phyloP scores from a whole-genome alignment of 1,140 invertebrate genomes.

The Sipha flava region DNA sequence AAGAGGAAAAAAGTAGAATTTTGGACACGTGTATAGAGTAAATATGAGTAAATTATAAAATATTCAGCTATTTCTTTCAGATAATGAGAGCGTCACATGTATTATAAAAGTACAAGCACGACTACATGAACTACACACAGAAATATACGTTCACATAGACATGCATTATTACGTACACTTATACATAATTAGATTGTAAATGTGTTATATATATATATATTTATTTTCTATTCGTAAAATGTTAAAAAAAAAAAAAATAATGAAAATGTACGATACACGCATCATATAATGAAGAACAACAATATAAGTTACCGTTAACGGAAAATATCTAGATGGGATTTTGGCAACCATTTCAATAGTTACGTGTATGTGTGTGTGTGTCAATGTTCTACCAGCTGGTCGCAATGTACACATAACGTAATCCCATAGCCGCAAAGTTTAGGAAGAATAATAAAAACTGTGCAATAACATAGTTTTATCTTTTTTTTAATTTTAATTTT shows the following conservation, averaged over 20 bases:
- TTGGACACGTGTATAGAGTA: neutral
- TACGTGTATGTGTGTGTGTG: no score
- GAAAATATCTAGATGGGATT: neutral
- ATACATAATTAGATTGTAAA: no score
- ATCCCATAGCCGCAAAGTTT: no score
- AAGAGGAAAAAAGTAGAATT: neutral
- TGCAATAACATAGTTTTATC: neutral
- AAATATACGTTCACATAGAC: neutral
- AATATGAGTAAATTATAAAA: neutral
- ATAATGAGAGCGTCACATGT: neutral
- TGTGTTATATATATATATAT: neutral
- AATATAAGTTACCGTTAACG: no score
- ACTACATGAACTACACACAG: neutral
- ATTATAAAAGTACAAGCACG: neutral
- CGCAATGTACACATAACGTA: no score
- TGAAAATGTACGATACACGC: no score
- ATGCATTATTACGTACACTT: no score
- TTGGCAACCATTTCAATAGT: no score
- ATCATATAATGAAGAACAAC: no score
- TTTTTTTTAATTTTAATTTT: neutral
- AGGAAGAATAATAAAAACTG: neutral
- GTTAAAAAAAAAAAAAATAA: no score
- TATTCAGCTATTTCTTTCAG: neutral
- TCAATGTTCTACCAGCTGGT: no score
- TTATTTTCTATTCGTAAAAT: neutral